Evolutionary conservation across 2,797 vertebrate genomes (phyloP).

Genomic region (Poeciliopsis paucimaculata): DNA sequence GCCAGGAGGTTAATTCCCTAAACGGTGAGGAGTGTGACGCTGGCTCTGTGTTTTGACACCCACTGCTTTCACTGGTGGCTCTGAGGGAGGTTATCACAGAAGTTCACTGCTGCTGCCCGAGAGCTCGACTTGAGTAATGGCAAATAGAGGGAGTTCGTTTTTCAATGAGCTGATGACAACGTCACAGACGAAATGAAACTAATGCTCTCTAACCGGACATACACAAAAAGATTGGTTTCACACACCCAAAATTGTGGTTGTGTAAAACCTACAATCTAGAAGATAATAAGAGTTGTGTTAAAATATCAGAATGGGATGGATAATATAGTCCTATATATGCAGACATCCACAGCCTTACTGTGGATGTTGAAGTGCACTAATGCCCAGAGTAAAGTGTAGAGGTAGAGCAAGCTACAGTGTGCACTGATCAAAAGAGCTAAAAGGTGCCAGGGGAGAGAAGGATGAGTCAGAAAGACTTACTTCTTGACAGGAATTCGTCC

Average conservation of each 20-base stretch:
- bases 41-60: constrained; percentile 61
- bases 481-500: constrained; percentile 96
- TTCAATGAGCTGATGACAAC: constrained; percentile 40
- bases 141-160: constrained; percentile 29
- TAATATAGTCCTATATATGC: constrained; percentile 22
- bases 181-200: constrained; percentile 7
- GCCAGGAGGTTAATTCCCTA: constrained; percentile 75
- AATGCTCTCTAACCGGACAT: constrained; percentile 5
- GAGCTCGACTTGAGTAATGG: constrained; percentile 58
- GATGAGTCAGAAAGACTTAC: constrained; percentile 83
- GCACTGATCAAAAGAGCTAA: constrained; percentile 48
- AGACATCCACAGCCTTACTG: not conserved
- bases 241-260: not conserved
- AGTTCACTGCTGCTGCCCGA: constrained; percentile 51
- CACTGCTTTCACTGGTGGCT: constrained; percentile 52
- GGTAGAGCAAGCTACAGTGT: constrained; percentile 14
- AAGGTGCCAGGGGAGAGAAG: constrained; percentile 27
- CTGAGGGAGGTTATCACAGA: constrained; percentile 64
- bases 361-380: constrained; percentile 7
- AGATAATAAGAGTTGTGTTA: not conserved
- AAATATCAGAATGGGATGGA: not conserved
- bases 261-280: no score
- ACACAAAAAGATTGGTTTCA: not conserved
- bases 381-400: constrained; percentile 6
- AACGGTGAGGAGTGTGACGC: constrained; percentile 61